Evolutionary conservation across 1,140 invertebrate genomes (phyloP).

Genomic region (Ephestia elutella): DNA sequence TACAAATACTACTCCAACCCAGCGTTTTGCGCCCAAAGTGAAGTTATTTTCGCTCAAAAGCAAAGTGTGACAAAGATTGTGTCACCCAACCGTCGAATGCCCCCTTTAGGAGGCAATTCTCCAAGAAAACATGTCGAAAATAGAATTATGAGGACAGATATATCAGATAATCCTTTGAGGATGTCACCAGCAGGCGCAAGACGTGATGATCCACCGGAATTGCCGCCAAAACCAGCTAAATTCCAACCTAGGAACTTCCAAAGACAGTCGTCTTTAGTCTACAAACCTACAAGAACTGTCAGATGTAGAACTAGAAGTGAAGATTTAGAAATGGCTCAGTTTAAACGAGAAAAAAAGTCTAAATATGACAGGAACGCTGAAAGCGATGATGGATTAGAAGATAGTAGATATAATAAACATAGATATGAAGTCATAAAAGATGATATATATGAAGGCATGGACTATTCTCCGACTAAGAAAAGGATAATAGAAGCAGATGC

Average conservation of each 20-base stretch:
- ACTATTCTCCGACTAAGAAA: constrained; percentile 75
- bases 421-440: constrained; percentile 75
- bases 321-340: constrained; percentile 65
- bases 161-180: constrained; percentile 69
- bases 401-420: constrained; percentile 42
- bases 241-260: constrained; percentile 50
- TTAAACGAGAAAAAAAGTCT: constrained; percentile 37
- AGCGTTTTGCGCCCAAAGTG: constrained; percentile 84
- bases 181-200: constrained; percentile 42
- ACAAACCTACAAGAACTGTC: constrained; percentile 46
- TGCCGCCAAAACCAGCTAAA: constrained; percentile 63
- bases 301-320: constrained; percentile 57
- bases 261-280: constrained; percentile 54
- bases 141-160: constrained; percentile 66
- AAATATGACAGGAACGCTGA: constrained; percentile 43
- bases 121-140: constrained; percentile 48
- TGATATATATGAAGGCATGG: constrained; percentile 71
- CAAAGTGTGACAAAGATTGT: constrained; percentile 54
- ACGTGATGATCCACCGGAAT: constrained; percentile 56
- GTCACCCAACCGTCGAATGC: constrained; percentile 48
- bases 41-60: constrained; percentile 74
- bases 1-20: constrained; percentile 82
- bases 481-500: constrained; percentile 75
- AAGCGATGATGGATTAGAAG: constrained; percentile 51
- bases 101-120: constrained; percentile 60